These are phyloP conservation scores for Mormyrus proboscirostris DNA, from an alignment of 2,797 vertebrate genomes.

Conservation along the genomic window DNA sequence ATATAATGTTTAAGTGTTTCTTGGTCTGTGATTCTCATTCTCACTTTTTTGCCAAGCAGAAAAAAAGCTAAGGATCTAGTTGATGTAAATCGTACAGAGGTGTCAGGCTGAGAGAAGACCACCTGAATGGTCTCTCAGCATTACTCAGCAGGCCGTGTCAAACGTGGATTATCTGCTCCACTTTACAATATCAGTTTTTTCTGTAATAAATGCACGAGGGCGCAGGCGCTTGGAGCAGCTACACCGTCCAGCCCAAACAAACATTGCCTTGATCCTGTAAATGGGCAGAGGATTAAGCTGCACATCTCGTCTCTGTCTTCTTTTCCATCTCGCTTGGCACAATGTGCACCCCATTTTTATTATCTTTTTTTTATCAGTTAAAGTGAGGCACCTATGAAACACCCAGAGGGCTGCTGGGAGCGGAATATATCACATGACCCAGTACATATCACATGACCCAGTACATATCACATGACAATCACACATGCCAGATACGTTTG, in stretches of 20 bases:
- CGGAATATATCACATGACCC: neutral
- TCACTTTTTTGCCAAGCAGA: neutral
- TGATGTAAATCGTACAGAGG: neutral
- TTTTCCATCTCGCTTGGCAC: neutral
- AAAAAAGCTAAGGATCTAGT: neutral
- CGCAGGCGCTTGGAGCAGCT: neutral
- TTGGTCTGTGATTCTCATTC: neutral
- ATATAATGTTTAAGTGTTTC: neutral
- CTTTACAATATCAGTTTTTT: neutral
- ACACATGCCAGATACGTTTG: neutral
- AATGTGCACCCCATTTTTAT: neutral
- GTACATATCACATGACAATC: neutral
- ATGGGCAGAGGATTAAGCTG: neutral
- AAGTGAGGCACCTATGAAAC: neutral
- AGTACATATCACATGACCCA: neutral
- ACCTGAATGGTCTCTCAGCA: neutral
- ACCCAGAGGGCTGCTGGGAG: neutral
- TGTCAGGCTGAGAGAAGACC: neutral
- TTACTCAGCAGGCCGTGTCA: neutral
- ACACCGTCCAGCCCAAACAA: neutral
- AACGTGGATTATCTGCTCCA: neutral
- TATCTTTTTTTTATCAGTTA: neutral
- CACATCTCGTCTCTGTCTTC: neutral
- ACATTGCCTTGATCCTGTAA: neutral
- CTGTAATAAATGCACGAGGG: neutral